Base-by-base conservation (phyloP, 2,113 vertebrate species). In the Gasterosteus nipponicus region DNA sequence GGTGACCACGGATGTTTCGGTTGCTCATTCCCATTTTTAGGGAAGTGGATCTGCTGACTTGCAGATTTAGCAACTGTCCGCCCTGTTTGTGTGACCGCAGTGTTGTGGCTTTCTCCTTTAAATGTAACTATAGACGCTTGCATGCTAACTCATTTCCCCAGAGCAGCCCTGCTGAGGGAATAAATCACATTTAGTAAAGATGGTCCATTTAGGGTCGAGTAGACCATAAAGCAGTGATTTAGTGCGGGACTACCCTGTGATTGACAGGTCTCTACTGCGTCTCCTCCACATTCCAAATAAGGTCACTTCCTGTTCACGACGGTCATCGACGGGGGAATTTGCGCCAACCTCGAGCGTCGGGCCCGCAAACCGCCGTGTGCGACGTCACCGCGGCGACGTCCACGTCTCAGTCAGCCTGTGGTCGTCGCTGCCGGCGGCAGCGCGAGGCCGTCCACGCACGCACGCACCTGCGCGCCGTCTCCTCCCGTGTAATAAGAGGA, bases 11-110 rank as follows among this genome's bases (percentile, higher is more conserved):
- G 46, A 80, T 73, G 69, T 85, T 71, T 53, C 63, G 72, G 59
- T 46, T 75, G 73, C 59, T 62, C 59, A 9, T 72, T 57, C 39
- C 64, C 33, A 57, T 18, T 72, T 86, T 81, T 89, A 57, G 58
- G 80, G 87, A 91, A 91, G 75, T 80, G 73, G 78, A 89, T 91
- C 68, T 92, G 92, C 86, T 84, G 78, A 91, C 56, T 39, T 84
- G 80, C 82, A 87, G 42, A 67, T 75, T 83, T 71, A 63, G 33
- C 49, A 26, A 66, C 49, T 73, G 73, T 69, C 63, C 78, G 64
- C 61, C 65, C 16, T 75, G 77, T 69, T 84, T 77, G 73, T 65
- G 66, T 57, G 65, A 87, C 80, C 69, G 12, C 69, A 83, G 18
- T 53, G 33, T 72, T 89, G 60, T 73, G 84, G 75, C 47, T 56